Evolutionary conservation across 2,113 vertebrate genomes (phyloP).

Genomic region (Nyctereutes procyonoides): DNA sequence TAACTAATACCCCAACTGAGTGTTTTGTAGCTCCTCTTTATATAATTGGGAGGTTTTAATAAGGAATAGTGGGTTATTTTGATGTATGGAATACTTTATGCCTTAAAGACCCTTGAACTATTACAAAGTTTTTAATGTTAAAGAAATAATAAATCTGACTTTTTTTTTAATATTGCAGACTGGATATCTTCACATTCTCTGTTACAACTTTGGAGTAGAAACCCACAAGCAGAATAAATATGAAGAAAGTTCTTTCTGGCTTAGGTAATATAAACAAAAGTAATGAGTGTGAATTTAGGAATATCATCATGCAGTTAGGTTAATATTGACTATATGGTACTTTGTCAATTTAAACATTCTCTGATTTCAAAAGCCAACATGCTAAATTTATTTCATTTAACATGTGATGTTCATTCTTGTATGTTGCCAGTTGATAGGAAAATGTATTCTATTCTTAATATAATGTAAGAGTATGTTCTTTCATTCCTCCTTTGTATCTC

Average conservation of each 20-base stretch:
- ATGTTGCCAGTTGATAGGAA: constrained; percentile 39
- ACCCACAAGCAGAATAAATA: constrained; percentile 88
- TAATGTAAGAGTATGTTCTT: neutral
- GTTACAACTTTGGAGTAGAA: constrained; percentile 96
- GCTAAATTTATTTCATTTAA: constrained; percentile 51
- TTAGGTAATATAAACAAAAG: constrained; percentile 89
- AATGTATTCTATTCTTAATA: neutral
- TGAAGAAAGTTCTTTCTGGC: constrained; percentile 94
- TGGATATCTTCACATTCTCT: constrained; percentile 92
- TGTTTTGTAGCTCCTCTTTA: constrained; percentile 42
- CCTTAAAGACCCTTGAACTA: constrained; percentile 1
- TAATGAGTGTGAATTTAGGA: constrained; percentile 45
- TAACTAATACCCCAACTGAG: constrained; percentile 17
- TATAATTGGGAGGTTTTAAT: constrained; percentile 56
- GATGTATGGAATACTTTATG: constrained; percentile 58
- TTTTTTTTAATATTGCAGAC: constrained; percentile 85
- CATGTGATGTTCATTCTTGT: constrained; percentile 45
- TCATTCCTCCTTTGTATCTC: neutral
- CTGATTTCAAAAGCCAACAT: constrained; percentile 52
- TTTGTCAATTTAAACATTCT: constrained; percentile 55
- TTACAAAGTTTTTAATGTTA: neutral
- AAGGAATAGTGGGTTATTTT: constrained; percentile 55
- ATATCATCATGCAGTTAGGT: constrained; percentile 34
- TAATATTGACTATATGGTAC: constrained; percentile 17
- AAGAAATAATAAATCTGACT: constrained; percentile 50